Evolutionary conservation across 2,888 invertebrate genomes (phyloP).

Genomic region (Aleiodes alternator): DNA sequence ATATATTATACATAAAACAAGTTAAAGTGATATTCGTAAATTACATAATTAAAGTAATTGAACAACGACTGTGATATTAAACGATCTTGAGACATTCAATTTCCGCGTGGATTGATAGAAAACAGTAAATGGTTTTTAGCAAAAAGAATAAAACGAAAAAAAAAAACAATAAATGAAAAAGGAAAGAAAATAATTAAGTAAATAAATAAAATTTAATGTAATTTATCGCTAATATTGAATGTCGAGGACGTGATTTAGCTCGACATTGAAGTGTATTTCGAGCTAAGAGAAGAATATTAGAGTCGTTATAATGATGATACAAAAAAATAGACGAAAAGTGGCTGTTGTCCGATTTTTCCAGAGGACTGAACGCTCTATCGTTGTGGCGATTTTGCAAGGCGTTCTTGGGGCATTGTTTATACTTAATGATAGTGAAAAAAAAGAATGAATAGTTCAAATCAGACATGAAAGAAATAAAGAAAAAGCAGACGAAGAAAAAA

Average conservation of each 20-base stretch:
- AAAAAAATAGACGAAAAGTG: slow-evolving; percentile 57
- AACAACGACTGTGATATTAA: slow-evolving; percentile 75
- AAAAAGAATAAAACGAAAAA: slow-evolving; percentile 58
- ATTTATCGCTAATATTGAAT: slow-evolving; percentile 69
- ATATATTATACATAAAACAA: slow-evolving; percentile 65
- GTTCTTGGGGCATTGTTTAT: slow-evolving; percentile 70
- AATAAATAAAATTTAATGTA: slow-evolving; percentile 58
- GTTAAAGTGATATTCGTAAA: slow-evolving; percentile 69
- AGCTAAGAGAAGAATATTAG: slow-evolving; percentile 64
- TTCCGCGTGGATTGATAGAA: slow-evolving; percentile 70
- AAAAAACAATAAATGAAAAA: slow-evolving; percentile 50
- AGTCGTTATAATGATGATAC: slow-evolving; percentile 70
- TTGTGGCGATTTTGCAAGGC: slow-evolving; percentile 62
- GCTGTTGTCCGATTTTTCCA: slow-evolving; percentile 71
- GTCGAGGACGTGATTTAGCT: slow-evolving; percentile 56
- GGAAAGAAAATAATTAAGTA: slow-evolving; percentile 58
- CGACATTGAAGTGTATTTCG: slow-evolving; percentile 20
- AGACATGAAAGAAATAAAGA: slow-evolving; percentile 48
- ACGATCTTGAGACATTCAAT: slow-evolving; percentile 75
- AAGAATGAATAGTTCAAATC: slow-evolving; percentile 26
- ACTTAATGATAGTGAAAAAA: slow-evolving; percentile 60
- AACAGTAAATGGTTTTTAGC: slow-evolving; percentile 61
- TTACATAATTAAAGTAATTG: slow-evolving; percentile 70
- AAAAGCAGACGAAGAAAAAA: background rate
- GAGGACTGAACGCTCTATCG: slow-evolving; percentile 70